phyloP scores from a whole-genome alignment of 2,113 vertebrate species.

The Alethe castanea region DNA sequence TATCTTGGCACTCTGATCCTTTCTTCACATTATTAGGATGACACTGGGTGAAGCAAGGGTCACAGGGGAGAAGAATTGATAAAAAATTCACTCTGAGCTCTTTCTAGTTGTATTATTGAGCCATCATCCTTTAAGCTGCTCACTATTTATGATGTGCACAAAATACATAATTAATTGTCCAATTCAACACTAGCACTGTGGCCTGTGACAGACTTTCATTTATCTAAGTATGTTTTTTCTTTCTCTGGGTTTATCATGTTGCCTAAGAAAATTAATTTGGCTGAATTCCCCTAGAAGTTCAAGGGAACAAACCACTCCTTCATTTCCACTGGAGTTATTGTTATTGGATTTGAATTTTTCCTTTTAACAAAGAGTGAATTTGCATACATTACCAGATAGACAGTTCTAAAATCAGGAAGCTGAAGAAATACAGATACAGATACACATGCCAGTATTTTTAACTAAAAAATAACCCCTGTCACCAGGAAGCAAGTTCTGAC shows the following conservation, averaged over 20 bases:
- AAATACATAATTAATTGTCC: conserved; percentile 51
- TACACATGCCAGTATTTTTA: background rate
- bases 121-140: conserved; percentile 18
- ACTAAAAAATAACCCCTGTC: background rate
- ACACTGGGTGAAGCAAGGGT: background rate
- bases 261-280: conserved; percentile 50
- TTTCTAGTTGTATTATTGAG: conserved; percentile 12
- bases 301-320: conserved; percentile 6
- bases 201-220: conserved; percentile 46
- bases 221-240: background rate
- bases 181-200: conserved; percentile 6
- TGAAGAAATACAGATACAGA: background rate
- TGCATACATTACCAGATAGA: background rate
- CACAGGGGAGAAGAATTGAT: background rate
- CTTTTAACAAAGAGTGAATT: conserved; percentile 57
- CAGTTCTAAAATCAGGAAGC: background rate
- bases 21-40: background rate
- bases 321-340: conserved; percentile 11
- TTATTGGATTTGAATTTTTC: conserved; percentile 31
- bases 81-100: background rate
- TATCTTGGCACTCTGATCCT: background rate
- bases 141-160: conserved; percentile 40
- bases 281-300: conserved; percentile 9
- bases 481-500: background rate
- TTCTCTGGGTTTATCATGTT: conserved; percentile 22